A percentile compares a stretch with the other conserved stretches of the same genome.
phyloP scores from a whole-genome alignment of 2,888 invertebrate species.

The Diachrysia chrysitis region DNA sequence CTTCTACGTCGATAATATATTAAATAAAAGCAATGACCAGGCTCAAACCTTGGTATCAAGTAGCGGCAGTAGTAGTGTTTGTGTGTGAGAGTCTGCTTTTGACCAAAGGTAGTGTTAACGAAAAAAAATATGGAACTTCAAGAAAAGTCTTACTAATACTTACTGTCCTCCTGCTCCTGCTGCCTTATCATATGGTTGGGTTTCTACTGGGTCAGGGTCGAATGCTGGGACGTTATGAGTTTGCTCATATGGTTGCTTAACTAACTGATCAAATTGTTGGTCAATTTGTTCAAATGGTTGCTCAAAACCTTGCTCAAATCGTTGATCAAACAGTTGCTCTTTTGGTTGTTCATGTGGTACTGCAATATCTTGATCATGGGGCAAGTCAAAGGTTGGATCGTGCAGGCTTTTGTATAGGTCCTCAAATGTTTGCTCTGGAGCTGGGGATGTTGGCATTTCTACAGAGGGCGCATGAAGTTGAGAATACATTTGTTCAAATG shows the following conservation, averaged over 20 bases:
- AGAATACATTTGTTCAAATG: conserved; percentile 38
- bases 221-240: neutral
- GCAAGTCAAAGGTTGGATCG: conserved; percentile 6
- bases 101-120: too few relatives aligned
- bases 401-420: conserved; percentile 40
- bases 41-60: too few relatives aligned
- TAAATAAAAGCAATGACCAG: too few relatives aligned
- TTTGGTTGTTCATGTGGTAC: neutral
- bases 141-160: too few relatives aligned
- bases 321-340: neutral
- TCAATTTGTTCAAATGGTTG: neutral
- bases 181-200: neutral
- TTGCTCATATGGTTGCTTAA: neutral
- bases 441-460: neutral
- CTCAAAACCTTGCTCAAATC: neutral
- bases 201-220: neutral
- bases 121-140: too few relatives aligned
- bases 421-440: conserved; percentile 41
- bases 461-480: conserved; percentile 20
- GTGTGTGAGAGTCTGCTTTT: too few relatives aligned
- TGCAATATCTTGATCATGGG: conserved; percentile 15
- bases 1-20: too few relatives aligned
- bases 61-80: too few relatives aligned
- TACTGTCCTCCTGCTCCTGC: too few relatives aligned
- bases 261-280: neutral